Evolutionary conservation across 2,797 vertebrate species (phyloP).

Genomic region (Rhodeus uyekii): DNA sequence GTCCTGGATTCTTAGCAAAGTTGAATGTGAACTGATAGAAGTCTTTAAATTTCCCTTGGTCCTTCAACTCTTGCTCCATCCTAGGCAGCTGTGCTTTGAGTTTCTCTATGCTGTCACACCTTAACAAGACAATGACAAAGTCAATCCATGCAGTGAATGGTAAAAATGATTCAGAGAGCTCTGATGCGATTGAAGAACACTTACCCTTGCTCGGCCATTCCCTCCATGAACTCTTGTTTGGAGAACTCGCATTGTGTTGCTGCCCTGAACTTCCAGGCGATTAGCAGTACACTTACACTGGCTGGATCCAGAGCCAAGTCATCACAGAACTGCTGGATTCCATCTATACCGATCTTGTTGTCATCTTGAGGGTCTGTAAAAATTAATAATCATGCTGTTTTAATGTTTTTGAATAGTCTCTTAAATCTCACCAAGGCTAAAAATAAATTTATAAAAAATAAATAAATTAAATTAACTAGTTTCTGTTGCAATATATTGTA

Average conservation of each 20-base stretch:
- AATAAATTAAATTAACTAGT: background rate
- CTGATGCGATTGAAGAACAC: background rate
- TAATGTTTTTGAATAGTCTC: too few species aligned
- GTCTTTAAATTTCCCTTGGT: conserved; percentile 96
- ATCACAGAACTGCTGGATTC: conserved; percentile 97
- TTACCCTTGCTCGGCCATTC: conserved; percentile 94
- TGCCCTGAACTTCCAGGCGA: conserved; percentile 97
- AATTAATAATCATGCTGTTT: too few species aligned
- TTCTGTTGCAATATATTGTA: too few species aligned
- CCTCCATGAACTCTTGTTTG: conserved; percentile 95
- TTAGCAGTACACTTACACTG: conserved; percentile 94
- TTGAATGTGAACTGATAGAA: conserved; percentile 99
- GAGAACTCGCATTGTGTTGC: conserved; percentile 97
- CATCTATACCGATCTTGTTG: conserved; percentile 98
- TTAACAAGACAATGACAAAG: conserved; percentile 65
- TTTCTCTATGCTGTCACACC: conserved; percentile 98
- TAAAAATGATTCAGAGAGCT: background rate
- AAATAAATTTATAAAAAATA: too few species aligned
- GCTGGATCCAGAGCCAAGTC: conserved; percentile 93
- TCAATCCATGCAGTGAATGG: background rate
- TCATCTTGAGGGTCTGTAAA: conserved; percentile 93
- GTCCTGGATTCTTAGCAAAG: conserved; percentile 98
- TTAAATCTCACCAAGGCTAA: too few species aligned
- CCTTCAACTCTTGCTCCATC: conserved; percentile 98
- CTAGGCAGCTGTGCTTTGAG: conserved; percentile 97